Percentiles rank a stretch among this genome's conserved stretches.
Evolutionary conservation across 2,797 vertebrate species (phyloP).

Genomic region (Ptychadena robeensis): DNA sequence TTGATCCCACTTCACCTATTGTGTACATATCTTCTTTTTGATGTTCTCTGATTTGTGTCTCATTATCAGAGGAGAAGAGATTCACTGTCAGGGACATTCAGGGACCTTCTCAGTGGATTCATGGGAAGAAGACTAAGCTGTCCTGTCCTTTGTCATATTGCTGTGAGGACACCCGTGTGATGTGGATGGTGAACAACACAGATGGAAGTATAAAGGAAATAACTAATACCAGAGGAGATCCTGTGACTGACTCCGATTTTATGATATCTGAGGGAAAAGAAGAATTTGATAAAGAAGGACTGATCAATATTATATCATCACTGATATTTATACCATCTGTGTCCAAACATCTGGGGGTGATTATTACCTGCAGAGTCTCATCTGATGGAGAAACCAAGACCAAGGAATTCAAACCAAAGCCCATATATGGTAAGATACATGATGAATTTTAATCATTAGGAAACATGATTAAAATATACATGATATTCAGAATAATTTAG

Average conservation of each 20-base stretch:
- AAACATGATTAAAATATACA: too few species aligned
- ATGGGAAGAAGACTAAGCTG: conserved; percentile 1
- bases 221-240: background rate
- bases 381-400: background rate
- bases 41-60: background rate
- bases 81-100: background rate
- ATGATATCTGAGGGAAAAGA: background rate
- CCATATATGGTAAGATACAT: conserved; percentile 6
- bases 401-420: background rate
- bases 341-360: background rate
- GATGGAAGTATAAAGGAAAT: background rate
- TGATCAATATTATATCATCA: background rate
- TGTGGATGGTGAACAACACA: background rate
- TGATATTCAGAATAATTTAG: too few species aligned
- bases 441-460: too few species aligned
- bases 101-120: background rate
- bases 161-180: background rate
- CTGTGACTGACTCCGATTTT: background rate
- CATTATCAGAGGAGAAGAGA: background rate
- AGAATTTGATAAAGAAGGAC: background rate
- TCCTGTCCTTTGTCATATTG: conserved; percentile 9
- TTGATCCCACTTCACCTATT: too few species aligned
- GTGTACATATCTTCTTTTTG: too few species aligned
- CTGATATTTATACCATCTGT: conserved; percentile 6
- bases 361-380: background rate